phyloP scores from a whole-genome alignment of 1,140 invertebrate species.

The Pogonus chalceus region DNA sequence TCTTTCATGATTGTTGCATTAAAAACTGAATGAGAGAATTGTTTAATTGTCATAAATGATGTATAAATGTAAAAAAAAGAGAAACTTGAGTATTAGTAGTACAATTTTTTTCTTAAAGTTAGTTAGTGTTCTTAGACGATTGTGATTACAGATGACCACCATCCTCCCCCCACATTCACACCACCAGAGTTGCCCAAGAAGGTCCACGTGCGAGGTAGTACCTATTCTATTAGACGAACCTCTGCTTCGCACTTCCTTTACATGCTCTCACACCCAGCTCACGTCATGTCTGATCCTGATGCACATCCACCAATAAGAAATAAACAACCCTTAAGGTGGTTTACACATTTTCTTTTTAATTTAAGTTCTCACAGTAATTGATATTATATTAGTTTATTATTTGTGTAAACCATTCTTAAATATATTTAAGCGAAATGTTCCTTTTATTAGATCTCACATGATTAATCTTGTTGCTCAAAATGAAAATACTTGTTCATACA shows the following conservation, averaged over 20 bases:
- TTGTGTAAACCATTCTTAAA: too few relatives aligned
- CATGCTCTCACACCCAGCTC: not conserved
- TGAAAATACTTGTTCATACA: too few relatives aligned
- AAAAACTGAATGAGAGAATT: conserved; percentile 7
- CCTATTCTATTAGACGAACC: not conserved
- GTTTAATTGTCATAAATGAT: conserved; percentile 4
- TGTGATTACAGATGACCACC: conserved; percentile 85
- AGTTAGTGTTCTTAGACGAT: conserved; percentile 50
- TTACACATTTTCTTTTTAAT: too few relatives aligned
- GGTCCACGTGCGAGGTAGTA: conserved; percentile 87
- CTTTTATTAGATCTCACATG: too few relatives aligned
- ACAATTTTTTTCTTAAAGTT: conserved; percentile 32
- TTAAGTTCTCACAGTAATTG: too few relatives aligned
- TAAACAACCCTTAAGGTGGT: too few relatives aligned
- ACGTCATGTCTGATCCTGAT: not conserved
- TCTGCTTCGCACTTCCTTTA: conserved; percentile 1
- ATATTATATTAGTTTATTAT: too few relatives aligned
- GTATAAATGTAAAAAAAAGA: not conserved
- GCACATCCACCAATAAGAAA: not conserved
- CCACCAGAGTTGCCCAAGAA: conserved; percentile 94
- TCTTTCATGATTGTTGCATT: not conserved
- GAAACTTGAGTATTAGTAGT: not conserved
- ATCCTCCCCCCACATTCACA: conserved; percentile 88
- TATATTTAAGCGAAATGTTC: too few relatives aligned
- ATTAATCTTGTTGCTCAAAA: too few relatives aligned